Evolutionary conservation across 1,140 invertebrate species (phyloP).

Genomic region (Zaprionus camerounensis): DNA sequence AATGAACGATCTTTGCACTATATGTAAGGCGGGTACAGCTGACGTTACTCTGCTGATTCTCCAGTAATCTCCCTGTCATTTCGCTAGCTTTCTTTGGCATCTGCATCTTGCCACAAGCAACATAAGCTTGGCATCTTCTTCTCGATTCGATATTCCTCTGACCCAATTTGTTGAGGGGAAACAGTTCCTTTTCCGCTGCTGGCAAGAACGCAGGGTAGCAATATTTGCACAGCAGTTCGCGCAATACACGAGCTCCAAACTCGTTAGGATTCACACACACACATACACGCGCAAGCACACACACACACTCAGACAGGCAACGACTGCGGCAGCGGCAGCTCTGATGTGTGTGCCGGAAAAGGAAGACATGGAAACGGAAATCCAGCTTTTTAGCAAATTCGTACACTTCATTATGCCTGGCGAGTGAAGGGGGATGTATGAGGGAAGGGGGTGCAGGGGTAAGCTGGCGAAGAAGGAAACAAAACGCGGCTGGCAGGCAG

Average conservation of each 20-base stretch:
- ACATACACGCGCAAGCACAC: not conserved
- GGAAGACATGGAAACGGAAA: slow-evolving; percentile 52
- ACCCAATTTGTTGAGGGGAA: slow-evolving; percentile 33
- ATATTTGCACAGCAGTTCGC: slow-evolving; percentile 33
- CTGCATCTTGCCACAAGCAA: too few relatives aligned
- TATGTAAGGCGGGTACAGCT: too few relatives aligned
- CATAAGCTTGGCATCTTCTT: slow-evolving; percentile 15
- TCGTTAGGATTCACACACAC: not conserved
- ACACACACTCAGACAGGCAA: not conserved
- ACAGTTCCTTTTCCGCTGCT: not conserved
- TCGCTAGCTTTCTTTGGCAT: too few relatives aligned
- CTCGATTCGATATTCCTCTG: slow-evolving; percentile 24
- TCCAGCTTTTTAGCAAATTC: slow-evolving; percentile 61
- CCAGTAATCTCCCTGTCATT: too few relatives aligned
- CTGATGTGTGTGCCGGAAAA: slow-evolving; percentile 28
- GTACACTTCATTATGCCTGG: slow-evolving; percentile 51
- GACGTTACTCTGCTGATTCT: too few relatives aligned
- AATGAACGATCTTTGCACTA: too few relatives aligned
- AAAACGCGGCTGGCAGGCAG: slow-evolving; percentile 43
- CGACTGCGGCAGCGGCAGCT: not conserved
- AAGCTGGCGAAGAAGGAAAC: slow-evolving; percentile 29
- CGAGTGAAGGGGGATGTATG: not conserved
- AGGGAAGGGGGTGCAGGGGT: not conserved
- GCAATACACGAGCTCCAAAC: slow-evolving; percentile 22
- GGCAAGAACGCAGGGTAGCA: not conserved